phyloP scores from a whole-genome alignment of 2,113 vertebrate species.

The Cranoglanis bouderius region DNA sequence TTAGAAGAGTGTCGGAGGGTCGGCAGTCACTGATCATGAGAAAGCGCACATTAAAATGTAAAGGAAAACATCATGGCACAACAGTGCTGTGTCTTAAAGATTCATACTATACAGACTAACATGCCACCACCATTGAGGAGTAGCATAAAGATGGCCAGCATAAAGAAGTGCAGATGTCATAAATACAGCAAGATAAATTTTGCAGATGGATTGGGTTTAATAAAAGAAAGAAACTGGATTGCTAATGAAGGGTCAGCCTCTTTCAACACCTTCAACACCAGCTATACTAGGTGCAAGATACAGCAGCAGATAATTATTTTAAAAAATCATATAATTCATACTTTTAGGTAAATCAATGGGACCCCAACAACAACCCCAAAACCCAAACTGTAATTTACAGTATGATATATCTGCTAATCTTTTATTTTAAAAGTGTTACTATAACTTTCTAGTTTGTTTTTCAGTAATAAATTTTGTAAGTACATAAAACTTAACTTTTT shows the following conservation, averaged over 20 bases:
- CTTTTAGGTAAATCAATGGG: too few relatives aligned
- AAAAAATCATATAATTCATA: not conserved
- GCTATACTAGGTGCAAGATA: not conserved
- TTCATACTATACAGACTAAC: not conserved
- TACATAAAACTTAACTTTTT: too few relatives aligned
- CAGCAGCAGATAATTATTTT: not conserved
- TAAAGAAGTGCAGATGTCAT: conserved; percentile 62
- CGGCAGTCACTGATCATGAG: not conserved
- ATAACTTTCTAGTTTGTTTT: too few relatives aligned
- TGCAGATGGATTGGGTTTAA: conserved; percentile 58
- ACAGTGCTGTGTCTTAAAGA: not conserved
- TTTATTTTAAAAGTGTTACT: too few relatives aligned
- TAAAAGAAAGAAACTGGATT: conserved; percentile 62
- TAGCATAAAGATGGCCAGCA: conserved; percentile 61
- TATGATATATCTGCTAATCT: too few relatives aligned
- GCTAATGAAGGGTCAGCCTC: not conserved
- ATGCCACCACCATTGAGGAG: not conserved
- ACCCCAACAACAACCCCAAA: too few relatives aligned
- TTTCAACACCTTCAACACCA: not conserved
- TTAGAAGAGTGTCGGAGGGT: not conserved
- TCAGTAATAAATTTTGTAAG: too few relatives aligned
- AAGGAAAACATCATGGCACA: not conserved
- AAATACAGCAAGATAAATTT: conserved; percentile 51
- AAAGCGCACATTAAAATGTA: not conserved
- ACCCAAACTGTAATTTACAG: too few relatives aligned